phyloP scores from a whole-genome alignment of 2,113 vertebrate species.

The Gadus chalcogrammus region DNA sequence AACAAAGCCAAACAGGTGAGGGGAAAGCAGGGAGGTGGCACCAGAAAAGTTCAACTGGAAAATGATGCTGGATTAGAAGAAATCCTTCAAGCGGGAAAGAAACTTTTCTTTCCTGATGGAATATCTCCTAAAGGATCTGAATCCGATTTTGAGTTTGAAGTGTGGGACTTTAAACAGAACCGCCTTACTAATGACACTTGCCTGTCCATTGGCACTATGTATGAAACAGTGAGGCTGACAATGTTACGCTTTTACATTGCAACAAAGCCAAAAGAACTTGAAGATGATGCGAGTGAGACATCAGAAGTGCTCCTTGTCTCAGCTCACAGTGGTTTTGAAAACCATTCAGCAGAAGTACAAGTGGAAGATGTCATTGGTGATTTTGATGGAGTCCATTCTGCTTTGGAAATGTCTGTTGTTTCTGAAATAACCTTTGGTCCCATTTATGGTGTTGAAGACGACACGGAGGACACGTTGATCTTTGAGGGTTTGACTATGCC shows the following conservation, averaged over 20 bases:
- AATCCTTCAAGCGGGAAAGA: constrained; percentile 23
- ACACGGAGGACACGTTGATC: constrained; percentile 5
- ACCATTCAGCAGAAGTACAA: neutral
- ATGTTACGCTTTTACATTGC: neutral
- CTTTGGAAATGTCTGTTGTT: constrained; percentile 2
- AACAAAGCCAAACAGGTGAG: no score
- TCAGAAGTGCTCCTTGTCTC: constrained; percentile 1
- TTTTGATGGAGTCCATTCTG: neutral
- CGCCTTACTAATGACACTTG: constrained; percentile 8
- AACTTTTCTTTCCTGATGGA: constrained; percentile 10
- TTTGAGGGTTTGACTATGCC: neutral
- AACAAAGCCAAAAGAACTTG: constrained; percentile 13
- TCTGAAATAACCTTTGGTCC: constrained; percentile 3
- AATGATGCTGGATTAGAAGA: constrained; percentile 8
- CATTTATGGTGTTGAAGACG: neutral
- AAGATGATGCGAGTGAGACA: no score
- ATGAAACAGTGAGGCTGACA: neutral
- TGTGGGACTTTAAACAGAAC: constrained; percentile 33
- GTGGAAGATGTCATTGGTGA: neutral
- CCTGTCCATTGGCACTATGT: no score
- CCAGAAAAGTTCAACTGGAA: neutral
- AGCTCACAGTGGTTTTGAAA: constrained; percentile 7
- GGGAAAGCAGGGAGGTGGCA: no score
- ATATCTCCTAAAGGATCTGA: constrained; percentile 13
- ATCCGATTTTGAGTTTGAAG: constrained; percentile 20